Percentiles rank a stretch among this genome's conserved stretches.
Conservation (phyloP, 2,888 invertebrate species). For the Hedychridium roseum region DNA sequence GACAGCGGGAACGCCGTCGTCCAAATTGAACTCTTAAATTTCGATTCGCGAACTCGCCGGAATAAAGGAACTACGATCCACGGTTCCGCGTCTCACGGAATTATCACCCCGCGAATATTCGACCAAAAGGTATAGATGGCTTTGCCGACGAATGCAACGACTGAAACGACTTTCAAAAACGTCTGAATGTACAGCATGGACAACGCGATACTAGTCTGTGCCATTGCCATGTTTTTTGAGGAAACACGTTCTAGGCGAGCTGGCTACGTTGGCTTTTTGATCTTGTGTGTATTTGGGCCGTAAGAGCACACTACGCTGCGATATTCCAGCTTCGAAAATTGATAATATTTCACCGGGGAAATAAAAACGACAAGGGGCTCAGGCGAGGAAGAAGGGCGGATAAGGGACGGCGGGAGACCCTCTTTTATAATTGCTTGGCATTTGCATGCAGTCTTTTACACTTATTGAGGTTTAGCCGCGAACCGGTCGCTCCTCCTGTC, state of each 20-base stretch:
- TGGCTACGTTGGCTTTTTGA: neutral
- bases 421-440: conserved; percentile 47
- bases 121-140: too few relatives aligned
- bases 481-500: conserved; percentile 48
- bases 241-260: too few relatives aligned
- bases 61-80: too few relatives aligned
- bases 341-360: conserved; percentile 45
- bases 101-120: too few relatives aligned
- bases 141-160: too few relatives aligned
- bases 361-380: conserved; percentile 13
- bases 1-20: neutral
- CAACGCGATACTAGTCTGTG: too few relatives aligned
- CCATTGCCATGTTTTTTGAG: too few relatives aligned
- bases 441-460: conserved; percentile 47
- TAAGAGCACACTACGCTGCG: neutral
- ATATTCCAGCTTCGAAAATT: conserved; percentile 38
- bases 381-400: neutral
- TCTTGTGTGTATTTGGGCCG: neutral
- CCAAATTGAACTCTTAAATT: too few relatives aligned
- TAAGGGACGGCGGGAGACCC: conserved; percentile 10
- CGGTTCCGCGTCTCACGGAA: too few relatives aligned
- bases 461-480: conserved; percentile 46
- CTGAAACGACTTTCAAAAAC: too few relatives aligned
- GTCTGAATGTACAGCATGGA: too few relatives aligned
- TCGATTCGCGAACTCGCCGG: too few relatives aligned